A percentile compares a stretch with the other conserved stretches of the same genome.
Conservation (phyloP, 2,888 invertebrate genomes). For the Dromius quadrimaculatus region DNA sequence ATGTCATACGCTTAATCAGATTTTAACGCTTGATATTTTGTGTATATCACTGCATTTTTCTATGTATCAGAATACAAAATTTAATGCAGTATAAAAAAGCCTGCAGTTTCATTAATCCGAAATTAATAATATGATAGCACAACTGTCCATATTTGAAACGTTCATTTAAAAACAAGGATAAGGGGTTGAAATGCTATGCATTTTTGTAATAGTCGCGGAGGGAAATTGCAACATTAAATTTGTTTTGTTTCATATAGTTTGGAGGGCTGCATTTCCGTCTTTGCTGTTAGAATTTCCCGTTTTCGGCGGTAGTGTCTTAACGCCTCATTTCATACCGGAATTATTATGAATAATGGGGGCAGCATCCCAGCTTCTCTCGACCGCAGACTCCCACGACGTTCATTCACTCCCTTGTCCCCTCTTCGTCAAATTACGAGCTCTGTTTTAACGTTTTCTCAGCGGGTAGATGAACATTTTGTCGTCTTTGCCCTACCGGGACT, state of each 20-base stretch:
- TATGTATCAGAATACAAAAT: no score
- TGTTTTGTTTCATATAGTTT: not conserved
- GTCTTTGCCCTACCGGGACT: not conserved
- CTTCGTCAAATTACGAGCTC: conserved; percentile 9
- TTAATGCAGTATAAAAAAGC: no score
- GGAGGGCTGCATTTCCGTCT: not conserved
- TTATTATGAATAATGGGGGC: conserved; percentile 39
- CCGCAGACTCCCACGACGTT: not conserved
- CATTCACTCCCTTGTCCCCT: not conserved
- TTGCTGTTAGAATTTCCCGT: not conserved
- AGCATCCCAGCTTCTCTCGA: not conserved
- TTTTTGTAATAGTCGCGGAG: no score
- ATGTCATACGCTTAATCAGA: no score
- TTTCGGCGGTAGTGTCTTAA: not conserved
- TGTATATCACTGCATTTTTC: no score
- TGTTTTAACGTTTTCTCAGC: conserved; percentile 23
- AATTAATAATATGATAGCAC: no score
- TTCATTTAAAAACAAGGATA: no score
- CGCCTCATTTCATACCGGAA: conserved; percentile 10
- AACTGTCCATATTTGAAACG: no score
- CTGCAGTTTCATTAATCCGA: no score
- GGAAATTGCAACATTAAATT: no score
- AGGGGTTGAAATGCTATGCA: no score
- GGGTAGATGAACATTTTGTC: conserved; percentile 18
- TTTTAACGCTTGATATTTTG: no score